phyloP scores from a whole-genome alignment of 2,113 vertebrate genomes.

The Heterocephalus glaber region DNA sequence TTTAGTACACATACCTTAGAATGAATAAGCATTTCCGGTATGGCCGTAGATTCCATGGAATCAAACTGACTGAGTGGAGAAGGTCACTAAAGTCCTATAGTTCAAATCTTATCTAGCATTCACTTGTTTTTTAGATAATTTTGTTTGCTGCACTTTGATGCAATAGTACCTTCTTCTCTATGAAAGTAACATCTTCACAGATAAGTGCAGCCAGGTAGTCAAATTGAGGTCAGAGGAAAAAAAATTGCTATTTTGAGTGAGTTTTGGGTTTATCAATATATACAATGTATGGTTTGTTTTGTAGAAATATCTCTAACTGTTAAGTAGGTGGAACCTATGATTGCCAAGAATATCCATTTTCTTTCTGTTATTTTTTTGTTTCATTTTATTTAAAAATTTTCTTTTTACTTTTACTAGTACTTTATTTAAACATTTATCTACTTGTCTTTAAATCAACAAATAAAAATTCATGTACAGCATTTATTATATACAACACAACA shows the following conservation, averaged over 20 bases:
- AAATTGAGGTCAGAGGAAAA: background rate
- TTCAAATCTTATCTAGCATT: background rate
- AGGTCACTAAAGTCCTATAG: background rate
- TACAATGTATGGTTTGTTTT: background rate
- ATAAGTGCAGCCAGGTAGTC: background rate
- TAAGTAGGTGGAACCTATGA: background rate
- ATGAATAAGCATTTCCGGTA: background rate
- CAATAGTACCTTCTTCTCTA: background rate
- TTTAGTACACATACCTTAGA: background rate
- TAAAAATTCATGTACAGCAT: background rate
- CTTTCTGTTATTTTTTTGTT: background rate
- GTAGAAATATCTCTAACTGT: background rate
- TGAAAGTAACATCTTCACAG: background rate
- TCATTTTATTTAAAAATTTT: background rate
- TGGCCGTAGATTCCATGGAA: background rate
- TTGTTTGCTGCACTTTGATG: background rate
- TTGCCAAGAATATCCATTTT: background rate
- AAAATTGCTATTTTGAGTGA: background rate
- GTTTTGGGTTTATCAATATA: background rate
- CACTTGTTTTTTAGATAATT: background rate
- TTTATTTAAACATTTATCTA: background rate
- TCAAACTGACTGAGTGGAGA: background rate
- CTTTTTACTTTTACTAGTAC: background rate
- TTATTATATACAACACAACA: background rate
- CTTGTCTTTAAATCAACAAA: background rate